Percentiles rank a stretch among this genome's conserved stretches.
phyloP scores from a whole-genome alignment of 2,113 vertebrate species.

The Pseudorectes ferrugineus region DNA sequence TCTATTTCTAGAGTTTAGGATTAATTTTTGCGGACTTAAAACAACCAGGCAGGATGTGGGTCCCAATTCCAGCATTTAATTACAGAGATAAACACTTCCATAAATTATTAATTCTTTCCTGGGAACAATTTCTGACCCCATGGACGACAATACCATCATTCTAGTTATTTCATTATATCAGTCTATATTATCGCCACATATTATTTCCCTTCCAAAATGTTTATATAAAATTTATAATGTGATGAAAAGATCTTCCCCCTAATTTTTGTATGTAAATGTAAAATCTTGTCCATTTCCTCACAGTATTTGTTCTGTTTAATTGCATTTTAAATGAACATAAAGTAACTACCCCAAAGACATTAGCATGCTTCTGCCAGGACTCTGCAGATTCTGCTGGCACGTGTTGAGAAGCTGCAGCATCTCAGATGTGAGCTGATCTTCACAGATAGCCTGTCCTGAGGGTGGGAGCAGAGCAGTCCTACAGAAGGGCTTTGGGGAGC shows the following conservation, averaged over 20 bases:
- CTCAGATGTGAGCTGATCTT: not conserved
- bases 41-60: not conserved
- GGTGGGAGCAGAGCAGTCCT: not conserved
- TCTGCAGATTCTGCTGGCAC: not conserved
- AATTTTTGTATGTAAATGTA: conserved; percentile 52
- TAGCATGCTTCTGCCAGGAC: not conserved
- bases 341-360: conserved; percentile 25
- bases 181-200: not conserved
- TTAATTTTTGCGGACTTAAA: not conserved
- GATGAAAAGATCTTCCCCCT: conserved; percentile 40
- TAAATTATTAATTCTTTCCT: conserved; percentile 39
- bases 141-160: not conserved
- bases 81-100: conserved; percentile 16
- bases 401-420: not conserved
- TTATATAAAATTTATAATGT: conserved; percentile 51
- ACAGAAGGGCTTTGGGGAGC: not conserved
- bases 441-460: not conserved
- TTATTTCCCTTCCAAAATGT: conserved; percentile 18
- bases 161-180: not conserved
- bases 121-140: not conserved
- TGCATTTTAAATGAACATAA: conserved; percentile 62
- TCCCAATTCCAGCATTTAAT: conserved; percentile 4
- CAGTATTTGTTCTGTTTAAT: conserved; percentile 63
- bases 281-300: conserved; percentile 35
- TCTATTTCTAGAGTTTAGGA: not conserved